Evolutionary conservation across 2,888 invertebrate species (phyloP), one percentile per base, ranked within the genome.

Genomic region (Petrolisthes manimaculis): DNA sequence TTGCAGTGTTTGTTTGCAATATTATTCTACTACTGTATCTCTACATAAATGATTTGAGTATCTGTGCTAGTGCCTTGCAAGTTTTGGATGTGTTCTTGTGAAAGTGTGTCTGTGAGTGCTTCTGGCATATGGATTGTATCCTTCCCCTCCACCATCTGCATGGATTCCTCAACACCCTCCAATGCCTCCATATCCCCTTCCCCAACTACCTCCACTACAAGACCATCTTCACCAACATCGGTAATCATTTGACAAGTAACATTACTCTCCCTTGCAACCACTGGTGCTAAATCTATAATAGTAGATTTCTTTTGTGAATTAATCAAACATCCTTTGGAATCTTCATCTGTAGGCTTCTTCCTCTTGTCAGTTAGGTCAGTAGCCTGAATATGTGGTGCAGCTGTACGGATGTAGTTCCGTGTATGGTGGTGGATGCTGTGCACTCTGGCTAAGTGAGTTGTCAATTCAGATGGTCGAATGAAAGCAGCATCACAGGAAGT

Each of bases 41-140:
- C 83, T n/a, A 89, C 84, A 86, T 89, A 89, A 67, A 89, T 89
- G 54, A 89, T 85, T 69, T 89, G 85, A 55, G 81, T 89, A 78
- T 89, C 86, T 37, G 77, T 67, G 5, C 61, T 56, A 54, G 71
- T 56, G 24, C 74, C 51, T 74, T 54, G 24, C 21, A 80, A 51
- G 6, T 54, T 71, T 67, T 84, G 77, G 75, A 18, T 24, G 55
- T 84, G 84, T 37, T 53, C 74, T 71, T 86, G n/a, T 12, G 71
- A 71, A 71, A 71, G 21, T 6, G 18, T 21, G 14, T 71, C 71
- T n/a, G 71, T 71, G 71, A 71, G n/a, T 71, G 71, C 21, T 12
- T 71, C n/a, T 71, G 12, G 71, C 21, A 71, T 4, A n/a, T 71
- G 71, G n/a, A 71, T n/a, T n/a, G 71, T 21, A n/a, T 37, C 51